Conservation (phyloP, 2,888 invertebrate species). For the Anarsia innoxiella region DNA sequence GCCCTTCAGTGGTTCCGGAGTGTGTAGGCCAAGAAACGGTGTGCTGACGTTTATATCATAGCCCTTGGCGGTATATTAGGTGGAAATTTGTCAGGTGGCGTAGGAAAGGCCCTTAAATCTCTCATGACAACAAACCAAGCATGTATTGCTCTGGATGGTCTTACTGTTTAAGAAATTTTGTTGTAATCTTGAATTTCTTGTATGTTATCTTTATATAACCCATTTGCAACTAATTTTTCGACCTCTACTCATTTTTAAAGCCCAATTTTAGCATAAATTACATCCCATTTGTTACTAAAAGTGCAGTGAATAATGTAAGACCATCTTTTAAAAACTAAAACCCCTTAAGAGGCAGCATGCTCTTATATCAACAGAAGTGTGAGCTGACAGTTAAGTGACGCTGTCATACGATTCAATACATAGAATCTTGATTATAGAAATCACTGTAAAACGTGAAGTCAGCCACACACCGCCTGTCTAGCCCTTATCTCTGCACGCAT, state of each 20-base stretch:
- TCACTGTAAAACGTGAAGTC: constrained; percentile 40
- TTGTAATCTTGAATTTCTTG: background rate
- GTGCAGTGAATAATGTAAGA: constrained; percentile 10
- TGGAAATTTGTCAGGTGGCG: constrained; percentile 62
- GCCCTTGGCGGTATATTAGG: constrained; percentile 24
- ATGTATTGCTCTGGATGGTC: constrained; percentile 51
- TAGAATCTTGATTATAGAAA: constrained; percentile 22
- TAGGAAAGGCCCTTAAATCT: constrained; percentile 70
- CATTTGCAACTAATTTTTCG: background rate
- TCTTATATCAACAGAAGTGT: constrained; percentile 65
- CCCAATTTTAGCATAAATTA: too few species aligned
- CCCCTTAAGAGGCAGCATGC: constrained; percentile 66
- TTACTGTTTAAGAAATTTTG: constrained; percentile 3
- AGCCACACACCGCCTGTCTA: constrained; percentile 70
- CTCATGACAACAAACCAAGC: constrained; percentile 72
- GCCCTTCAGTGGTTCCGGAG: constrained; percentile 71
- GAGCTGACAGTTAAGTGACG: constrained; percentile 56
- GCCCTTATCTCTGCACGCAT: constrained; percentile 72
- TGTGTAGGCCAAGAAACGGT: constrained; percentile 68
- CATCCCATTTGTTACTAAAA: background rate
- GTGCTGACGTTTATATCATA: constrained; percentile 52
- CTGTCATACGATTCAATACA: constrained; percentile 41
- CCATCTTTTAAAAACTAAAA: constrained; percentile 11
- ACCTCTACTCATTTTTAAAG: too few species aligned
- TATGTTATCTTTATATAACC: background rate